phyloP scores from a whole-genome alignment of 2,888 invertebrate genomes.

The Phania funesta region DNA sequence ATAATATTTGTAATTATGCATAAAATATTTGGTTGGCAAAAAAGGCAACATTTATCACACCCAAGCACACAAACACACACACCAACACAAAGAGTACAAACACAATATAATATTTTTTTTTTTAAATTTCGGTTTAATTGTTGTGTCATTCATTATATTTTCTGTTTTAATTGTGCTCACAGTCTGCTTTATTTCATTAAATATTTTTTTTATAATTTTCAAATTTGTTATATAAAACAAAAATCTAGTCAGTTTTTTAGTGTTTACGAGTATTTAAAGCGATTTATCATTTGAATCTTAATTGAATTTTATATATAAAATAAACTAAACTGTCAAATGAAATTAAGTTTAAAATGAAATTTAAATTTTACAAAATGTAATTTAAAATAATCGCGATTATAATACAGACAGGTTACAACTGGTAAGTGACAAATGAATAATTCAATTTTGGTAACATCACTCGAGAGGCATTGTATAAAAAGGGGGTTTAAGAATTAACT shows the following conservation, averaged over 20 bases:
- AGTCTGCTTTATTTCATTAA: neutral
- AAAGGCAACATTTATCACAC: conserved; percentile 16
- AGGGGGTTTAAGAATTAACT: too few species aligned
- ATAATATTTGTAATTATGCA: conserved; percentile 58
- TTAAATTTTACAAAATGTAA: conserved; percentile 5
- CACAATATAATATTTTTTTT: conserved; percentile 32
- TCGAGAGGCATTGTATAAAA: too few species aligned
- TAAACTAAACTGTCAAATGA: conserved; percentile 14
- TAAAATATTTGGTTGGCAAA: conserved; percentile 28
- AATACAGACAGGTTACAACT: neutral
- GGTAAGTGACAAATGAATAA: too few species aligned
- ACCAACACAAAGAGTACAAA: neutral
- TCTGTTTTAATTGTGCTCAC: too few species aligned
- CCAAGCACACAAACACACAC: neutral
- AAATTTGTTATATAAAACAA: conserved; percentile 8
- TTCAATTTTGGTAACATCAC: too few species aligned
- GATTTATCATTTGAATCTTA: conserved; percentile 58
- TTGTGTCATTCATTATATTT: conserved; percentile 54
- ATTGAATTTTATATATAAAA: conserved; percentile 48
- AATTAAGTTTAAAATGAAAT: conserved; percentile 27
- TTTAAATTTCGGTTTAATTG: conserved; percentile 39
- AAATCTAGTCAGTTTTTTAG: conserved; percentile 2
- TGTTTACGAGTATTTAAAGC: conserved; percentile 37
- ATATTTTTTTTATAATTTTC: conserved; percentile 4
- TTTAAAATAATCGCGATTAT: neutral